A percentile compares a stretch with the other conserved stretches of the same genome.
phyloP scores from a whole-genome alignment of 2,797 vertebrate genomes.

The Acropternis orthonyx region DNA sequence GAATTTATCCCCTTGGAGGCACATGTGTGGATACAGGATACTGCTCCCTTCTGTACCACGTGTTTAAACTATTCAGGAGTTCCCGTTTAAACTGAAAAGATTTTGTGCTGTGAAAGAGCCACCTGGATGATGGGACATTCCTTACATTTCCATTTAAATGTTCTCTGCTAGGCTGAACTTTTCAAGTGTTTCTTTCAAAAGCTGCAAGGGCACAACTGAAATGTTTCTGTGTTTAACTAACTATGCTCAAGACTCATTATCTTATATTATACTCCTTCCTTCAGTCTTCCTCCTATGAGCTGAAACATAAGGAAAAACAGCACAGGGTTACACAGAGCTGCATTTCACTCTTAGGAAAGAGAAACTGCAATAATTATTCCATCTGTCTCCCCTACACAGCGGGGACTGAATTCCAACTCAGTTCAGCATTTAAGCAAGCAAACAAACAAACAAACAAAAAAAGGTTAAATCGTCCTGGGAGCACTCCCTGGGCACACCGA shows the following conservation, averaged over 20 bases:
- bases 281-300: slow-evolving; percentile 18
- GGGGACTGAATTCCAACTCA: neutral
- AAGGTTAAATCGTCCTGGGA: neutral
- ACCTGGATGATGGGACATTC: neutral
- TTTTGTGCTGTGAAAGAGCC: neutral
- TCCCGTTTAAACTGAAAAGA: neutral
- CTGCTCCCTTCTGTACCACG: neutral
- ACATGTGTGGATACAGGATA: neutral
- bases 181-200: neutral
- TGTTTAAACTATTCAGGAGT: neutral
- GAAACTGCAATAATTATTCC: neutral
- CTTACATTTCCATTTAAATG: neutral
- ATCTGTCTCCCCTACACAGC: neutral
- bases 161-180: neutral
- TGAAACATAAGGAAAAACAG: neutral
- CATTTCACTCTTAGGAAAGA: neutral
- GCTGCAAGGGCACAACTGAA: neutral
- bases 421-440: neutral
- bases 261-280: neutral
- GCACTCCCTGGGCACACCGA: neutral
- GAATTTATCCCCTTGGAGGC: neutral
- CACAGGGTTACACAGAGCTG: neutral
- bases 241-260: neutral
- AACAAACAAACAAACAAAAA: neutral
- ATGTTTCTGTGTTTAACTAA: neutral